These are phyloP conservation scores for Myotis findleyi DNA, from an alignment of 2,797 vertebrate species.

Conservation along the genomic window DNA sequence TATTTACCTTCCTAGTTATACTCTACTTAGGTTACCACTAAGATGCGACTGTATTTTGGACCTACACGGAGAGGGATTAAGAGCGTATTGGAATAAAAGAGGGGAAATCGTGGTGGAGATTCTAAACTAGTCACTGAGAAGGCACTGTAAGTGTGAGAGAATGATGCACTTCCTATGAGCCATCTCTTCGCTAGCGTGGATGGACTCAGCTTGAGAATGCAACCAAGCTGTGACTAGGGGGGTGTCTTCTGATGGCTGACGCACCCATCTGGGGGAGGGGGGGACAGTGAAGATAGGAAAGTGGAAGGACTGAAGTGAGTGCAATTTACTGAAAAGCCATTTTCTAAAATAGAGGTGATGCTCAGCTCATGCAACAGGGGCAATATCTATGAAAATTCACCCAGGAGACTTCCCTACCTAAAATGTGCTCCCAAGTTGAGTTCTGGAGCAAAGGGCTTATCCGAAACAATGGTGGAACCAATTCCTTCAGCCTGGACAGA, in stretches of 20 bases:
- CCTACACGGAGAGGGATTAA: background rate
- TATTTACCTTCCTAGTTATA: background rate
- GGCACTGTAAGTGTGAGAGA: background rate
- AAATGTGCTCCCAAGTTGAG: conserved; percentile 91
- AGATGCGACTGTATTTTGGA: background rate
- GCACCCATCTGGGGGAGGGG: background rate
- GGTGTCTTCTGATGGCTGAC: background rate
- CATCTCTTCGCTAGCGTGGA: background rate
- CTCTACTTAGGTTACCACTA: background rate
- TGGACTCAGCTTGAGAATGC: background rate
- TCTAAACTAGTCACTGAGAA: conserved; percentile 5
- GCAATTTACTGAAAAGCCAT: background rate
- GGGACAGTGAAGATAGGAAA: background rate
- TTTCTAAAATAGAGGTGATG: background rate
- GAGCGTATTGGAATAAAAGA: background rate
- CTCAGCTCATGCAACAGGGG: background rate
- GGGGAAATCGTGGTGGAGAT: background rate
- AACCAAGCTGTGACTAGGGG: background rate
- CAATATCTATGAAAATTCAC: background rate
- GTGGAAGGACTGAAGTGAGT: background rate
- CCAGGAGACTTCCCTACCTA: conserved; percentile 85
- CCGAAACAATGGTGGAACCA: conserved; percentile 91
- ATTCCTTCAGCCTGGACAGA: conserved; percentile 88
- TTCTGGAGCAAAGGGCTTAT: conserved; percentile 89
- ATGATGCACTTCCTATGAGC: background rate